Conservation (phyloP, 2,888 invertebrate genomes). For the Phorcus lineatus region DNA sequence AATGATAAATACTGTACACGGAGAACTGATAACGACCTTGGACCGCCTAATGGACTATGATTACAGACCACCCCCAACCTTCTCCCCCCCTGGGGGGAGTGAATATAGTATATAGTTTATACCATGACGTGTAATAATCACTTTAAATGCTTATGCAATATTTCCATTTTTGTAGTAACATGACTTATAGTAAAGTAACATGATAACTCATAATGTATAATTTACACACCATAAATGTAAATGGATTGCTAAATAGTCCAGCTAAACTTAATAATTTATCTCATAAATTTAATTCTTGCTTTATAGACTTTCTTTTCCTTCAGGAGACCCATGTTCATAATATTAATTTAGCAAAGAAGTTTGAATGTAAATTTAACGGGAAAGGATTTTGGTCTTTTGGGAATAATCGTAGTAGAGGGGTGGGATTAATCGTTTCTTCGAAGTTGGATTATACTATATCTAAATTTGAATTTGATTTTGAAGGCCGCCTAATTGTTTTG, state of each 20-base stretch:
- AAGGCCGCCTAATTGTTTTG: background rate
- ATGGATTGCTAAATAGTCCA: background rate
- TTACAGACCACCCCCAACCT: too few species aligned
- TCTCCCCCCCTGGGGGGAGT: too few species aligned
- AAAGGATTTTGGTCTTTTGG: constrained; percentile 21
- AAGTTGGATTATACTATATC: background rate
- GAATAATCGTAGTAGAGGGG: background rate
- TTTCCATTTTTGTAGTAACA: too few species aligned
- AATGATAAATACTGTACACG: too few species aligned
- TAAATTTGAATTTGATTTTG: constrained; percentile 3
- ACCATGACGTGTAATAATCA: too few species aligned
- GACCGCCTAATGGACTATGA: too few species aligned
- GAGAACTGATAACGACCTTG: too few species aligned
- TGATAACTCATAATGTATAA: background rate
- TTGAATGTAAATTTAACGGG: background rate
- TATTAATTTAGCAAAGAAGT: background rate
- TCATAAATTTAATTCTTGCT: background rate
- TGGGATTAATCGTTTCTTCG: background rate
- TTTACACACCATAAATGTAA: background rate
- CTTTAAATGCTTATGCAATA: too few species aligned
- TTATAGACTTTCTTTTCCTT: background rate
- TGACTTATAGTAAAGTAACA: too few species aligned
- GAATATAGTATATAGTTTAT: too few species aligned
- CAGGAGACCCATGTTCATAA: constrained; percentile 16
- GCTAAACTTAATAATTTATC: background rate